A percentile compares a stretch with the other conserved stretches of the same genome.
phyloP scores from a whole-genome alignment of 1,140 invertebrate genomes.

The Drosophila persimilis region DNA sequence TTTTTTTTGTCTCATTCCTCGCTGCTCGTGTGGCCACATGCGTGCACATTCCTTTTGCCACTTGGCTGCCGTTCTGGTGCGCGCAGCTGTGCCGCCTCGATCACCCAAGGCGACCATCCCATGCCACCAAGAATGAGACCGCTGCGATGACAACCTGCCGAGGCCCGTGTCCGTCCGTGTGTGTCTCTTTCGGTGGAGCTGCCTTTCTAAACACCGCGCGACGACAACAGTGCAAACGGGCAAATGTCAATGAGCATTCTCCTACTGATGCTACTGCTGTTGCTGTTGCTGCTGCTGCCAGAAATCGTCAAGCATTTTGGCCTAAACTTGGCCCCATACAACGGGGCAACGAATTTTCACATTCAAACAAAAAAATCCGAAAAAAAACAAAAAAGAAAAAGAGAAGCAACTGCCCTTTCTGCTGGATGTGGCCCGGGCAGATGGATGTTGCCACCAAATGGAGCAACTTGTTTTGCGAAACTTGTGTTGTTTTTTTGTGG shows the following conservation, averaged over 20 bases:
- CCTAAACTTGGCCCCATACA: slow-evolving; percentile 54
- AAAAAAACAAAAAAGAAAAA: slow-evolving; percentile 4
- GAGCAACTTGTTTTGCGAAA: slow-evolving; percentile 53
- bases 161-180: no score
- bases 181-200: slow-evolving; percentile 1
- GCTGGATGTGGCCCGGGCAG: slow-evolving; percentile 3
- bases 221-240: background rate
- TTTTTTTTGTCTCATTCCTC: background rate
- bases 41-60: slow-evolving; percentile 70
- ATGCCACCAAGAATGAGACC: slow-evolving; percentile 13
- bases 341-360: slow-evolving; percentile 8
- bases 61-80: slow-evolving; percentile 65
- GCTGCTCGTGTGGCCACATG: slow-evolving; percentile 19
- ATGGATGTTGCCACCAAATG: slow-evolving; percentile 42
- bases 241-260: slow-evolving; percentile 72
- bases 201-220: slow-evolving; percentile 39
- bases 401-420: slow-evolving; percentile 69
- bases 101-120: background rate
- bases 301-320: slow-evolving; percentile 55
- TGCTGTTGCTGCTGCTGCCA: slow-evolving; percentile 14
- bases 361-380: slow-evolving; percentile 2
- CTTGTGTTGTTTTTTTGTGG: background rate
- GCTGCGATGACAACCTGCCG: slow-evolving; percentile 32
- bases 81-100: slow-evolving; percentile 40
- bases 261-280: slow-evolving; percentile 1